Evolutionary conservation across 1,140 invertebrate species (phyloP).

Genomic region (Cydia strobilella): DNA sequence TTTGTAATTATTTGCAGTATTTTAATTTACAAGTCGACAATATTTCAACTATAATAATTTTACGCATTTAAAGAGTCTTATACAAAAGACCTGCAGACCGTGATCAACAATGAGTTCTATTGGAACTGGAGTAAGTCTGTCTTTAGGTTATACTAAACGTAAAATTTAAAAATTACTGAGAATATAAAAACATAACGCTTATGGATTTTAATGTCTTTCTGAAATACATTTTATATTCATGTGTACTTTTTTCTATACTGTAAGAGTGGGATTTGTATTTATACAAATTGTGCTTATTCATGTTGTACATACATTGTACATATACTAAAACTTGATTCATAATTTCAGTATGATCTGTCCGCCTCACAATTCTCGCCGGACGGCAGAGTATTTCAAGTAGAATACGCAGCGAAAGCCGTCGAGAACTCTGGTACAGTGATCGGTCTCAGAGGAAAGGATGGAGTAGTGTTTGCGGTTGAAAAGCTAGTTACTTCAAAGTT

Average conservation of each 20-base stretch:
- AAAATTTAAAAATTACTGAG: neutral
- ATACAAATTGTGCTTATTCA: slow-evolving; percentile 52
- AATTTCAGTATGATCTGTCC: slow-evolving; percentile 96
- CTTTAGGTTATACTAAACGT: slow-evolving; percentile 48
- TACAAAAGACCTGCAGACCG: slow-evolving; percentile 25
- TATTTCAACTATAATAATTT: neutral
- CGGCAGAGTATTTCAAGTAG: slow-evolving; percentile 99
- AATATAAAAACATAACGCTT: neutral
- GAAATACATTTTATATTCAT: neutral
- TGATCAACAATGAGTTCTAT: slow-evolving; percentile 92
- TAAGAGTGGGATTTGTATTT: neutral
- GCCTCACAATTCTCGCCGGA: slow-evolving; percentile 99
- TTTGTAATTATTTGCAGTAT: slow-evolving; percentile 28
- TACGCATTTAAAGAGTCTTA: neutral
- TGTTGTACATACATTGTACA: slow-evolving; percentile 33
- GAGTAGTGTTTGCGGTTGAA: slow-evolving; percentile 98
- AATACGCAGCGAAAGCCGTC: slow-evolving; percentile 99
- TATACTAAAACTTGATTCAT: slow-evolving; percentile 45
- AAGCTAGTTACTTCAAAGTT: slow-evolving; percentile 98
- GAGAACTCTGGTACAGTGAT: slow-evolving; percentile 99
- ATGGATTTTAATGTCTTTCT: neutral
- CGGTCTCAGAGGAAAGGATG: slow-evolving; percentile 96
- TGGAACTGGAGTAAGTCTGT: slow-evolving; percentile 92
- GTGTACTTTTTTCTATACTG: neutral
- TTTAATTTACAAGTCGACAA: slow-evolving; percentile 12